These are phyloP conservation scores for Oryctes rhinoceros DNA, from an alignment of 1,140 invertebrate genomes.

Conservation along the genomic window DNA sequence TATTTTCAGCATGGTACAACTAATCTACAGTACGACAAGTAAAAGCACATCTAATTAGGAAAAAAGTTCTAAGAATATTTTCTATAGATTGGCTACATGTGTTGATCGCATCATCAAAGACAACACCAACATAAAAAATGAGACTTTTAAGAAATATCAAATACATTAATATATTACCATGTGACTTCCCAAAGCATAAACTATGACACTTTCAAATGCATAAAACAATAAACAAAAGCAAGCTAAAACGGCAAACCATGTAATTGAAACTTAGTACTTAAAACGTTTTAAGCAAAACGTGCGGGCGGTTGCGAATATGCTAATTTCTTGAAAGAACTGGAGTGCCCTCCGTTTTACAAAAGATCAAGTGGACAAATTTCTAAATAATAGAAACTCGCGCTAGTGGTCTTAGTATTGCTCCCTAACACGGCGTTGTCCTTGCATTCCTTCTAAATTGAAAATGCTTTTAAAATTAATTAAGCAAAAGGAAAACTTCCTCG, in stretches of 20 bases:
- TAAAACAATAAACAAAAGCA: background rate
- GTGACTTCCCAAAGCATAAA: background rate
- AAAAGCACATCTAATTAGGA: too few species aligned
- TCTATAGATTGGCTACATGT: too few species aligned
- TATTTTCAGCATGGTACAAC: too few species aligned
- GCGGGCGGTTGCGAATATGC: slow-evolving; percentile 10
- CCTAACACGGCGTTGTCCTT: background rate
- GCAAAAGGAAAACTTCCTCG: slow-evolving; percentile 15
- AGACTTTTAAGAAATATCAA: too few species aligned
- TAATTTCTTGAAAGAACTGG: slow-evolving; percentile 24
- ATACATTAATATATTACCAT: too few species aligned
- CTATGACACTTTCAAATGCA: background rate
- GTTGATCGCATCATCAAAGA: too few species aligned
- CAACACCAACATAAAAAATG: too few species aligned
- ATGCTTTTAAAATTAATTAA: slow-evolving; percentile 37
- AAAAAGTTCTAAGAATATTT: too few species aligned
- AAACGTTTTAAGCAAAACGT: slow-evolving; percentile 19
- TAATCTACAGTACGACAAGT: too few species aligned
- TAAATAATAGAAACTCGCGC: slow-evolving; percentile 31
- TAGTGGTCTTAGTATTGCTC: slow-evolving; percentile 24
- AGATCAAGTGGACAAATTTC: slow-evolving; percentile 28
- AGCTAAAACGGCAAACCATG: slow-evolving; percentile 11
- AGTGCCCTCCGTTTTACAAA: slow-evolving; percentile 7
- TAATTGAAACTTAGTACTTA: slow-evolving; percentile 38
- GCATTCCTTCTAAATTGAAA: slow-evolving; percentile 33